Evolutionary conservation across 2,888 invertebrate genomes (phyloP).

Genomic region (Tenthredo notha): DNA sequence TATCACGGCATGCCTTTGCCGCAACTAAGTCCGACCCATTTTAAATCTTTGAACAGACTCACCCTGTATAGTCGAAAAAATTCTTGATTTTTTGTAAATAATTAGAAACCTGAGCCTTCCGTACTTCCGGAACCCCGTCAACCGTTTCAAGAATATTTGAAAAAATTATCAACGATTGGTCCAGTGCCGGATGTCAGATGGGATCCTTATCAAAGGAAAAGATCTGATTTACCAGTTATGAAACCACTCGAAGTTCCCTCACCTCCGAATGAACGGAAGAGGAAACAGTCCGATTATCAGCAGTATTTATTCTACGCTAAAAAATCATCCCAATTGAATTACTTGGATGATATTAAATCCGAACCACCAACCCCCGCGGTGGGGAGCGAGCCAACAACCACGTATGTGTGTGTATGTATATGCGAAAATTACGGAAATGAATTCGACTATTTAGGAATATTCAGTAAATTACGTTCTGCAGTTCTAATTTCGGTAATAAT

Average conservation of each 20-base stretch:
- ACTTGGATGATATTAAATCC: constrained; percentile 39
- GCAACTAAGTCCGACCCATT: no score
- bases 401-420: constrained; percentile 52
- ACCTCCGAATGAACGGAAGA: constrained; percentile 49
- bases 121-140: constrained; percentile 31
- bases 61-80: neutral
- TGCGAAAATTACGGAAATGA: constrained; percentile 25
- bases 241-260: constrained; percentile 49
- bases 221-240: constrained; percentile 45
- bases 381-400: constrained; percentile 21
- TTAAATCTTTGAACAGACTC: no score
- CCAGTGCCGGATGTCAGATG: constrained; percentile 48
- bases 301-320: constrained; percentile 54
- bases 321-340: constrained; percentile 30
- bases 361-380: constrained; percentile 51
- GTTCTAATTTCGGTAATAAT: neutral
- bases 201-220: constrained; percentile 53
- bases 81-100: neutral
- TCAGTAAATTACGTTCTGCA: neutral
- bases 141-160: constrained; percentile 47
- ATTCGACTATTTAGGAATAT: neutral
- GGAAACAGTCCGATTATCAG: constrained; percentile 52
- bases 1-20: no score
- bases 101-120: neutral
- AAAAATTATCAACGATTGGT: constrained; percentile 53